Conservation (phyloP, 2,113 vertebrate genomes). For the Otolemur garnettii region DNA sequence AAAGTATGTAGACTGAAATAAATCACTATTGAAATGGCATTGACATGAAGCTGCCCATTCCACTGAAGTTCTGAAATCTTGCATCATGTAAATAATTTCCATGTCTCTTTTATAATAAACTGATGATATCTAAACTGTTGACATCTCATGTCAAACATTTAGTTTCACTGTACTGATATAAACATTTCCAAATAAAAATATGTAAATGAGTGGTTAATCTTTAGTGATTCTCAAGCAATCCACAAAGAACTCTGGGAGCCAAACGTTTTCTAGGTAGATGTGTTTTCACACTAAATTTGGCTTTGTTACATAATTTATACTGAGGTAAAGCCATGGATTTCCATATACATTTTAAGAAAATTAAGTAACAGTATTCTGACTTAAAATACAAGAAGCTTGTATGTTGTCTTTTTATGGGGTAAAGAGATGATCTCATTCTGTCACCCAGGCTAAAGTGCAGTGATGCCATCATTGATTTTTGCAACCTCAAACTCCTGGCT, state of each 20-base stretch:
- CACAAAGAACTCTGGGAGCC: conserved; percentile 12
- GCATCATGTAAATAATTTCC: conserved; percentile 96
- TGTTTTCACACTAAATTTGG: not conserved
- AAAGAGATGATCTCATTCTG: not conserved
- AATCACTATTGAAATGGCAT: conserved; percentile 79
- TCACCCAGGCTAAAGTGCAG: not conserved
- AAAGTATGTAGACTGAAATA: conserved; percentile 94
- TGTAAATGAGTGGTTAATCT: conserved; percentile 55
- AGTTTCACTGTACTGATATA: conserved; percentile 81
- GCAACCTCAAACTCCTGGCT: not conserved
- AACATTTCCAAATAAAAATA: conserved; percentile 87
- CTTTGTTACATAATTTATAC: not conserved
- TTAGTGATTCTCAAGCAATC: conserved; percentile 31
- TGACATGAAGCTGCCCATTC: conserved; percentile 85
- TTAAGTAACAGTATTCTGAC: conserved; percentile 25
- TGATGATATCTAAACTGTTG: conserved; percentile 72
- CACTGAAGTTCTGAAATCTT: conserved; percentile 85
- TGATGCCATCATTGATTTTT: not conserved
- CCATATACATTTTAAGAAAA: not conserved
- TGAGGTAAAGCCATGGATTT: not conserved
- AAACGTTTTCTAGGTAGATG: not conserved
- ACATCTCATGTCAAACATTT: conserved; percentile 80
- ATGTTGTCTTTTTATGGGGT: not conserved
- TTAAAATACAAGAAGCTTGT: not conserved
- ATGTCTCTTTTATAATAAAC: conserved; percentile 88